Evolutionary conservation across 2,113 vertebrate genomes (phyloP), one percentile per base, ranked within the genome.

Genomic region (Agelaius tricolor): DNA sequence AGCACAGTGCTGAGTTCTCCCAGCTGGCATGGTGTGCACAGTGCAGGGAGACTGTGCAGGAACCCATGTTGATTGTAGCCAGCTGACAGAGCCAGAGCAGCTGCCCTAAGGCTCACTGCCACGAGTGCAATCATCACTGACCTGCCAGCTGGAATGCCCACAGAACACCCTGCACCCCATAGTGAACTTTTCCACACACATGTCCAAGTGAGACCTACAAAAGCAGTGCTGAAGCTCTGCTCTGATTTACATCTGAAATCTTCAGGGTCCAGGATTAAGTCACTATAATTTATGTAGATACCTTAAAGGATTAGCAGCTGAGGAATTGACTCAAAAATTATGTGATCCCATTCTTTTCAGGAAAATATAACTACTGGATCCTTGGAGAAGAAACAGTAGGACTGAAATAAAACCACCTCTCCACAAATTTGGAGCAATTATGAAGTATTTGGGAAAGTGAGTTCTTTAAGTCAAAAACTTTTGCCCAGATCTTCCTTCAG

Each of bases 1-100:
- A 39, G 33, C 15, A 21, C 0, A 6, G 20, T 63, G 47, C 18
- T 35, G 58, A 52, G 27, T 51, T 82, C 43, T 79, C 17, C 30
- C 2, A 4, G 17, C 35, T 75, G 83, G 12, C 5, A 0, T 5
- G 6, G 58, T 16, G 12, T 1, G 1, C 28, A 62, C 47, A 3
- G 8, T 11, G 35, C 1, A 2, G 35, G 11, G 33, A 68, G 9
- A 20, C 3, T 18, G 16, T 27, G 28, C 14, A 13, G 26, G 49
- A 80, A 28, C 27, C 33, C 27, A 9, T 13, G 8, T 5, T 43
- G 23, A 49, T 27, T 33, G 74, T 3, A 78, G 24, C 27, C 68
- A 58, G 22, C 26, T 41, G 44, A 33, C 1, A 1, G 33, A 76
- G 47, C 4, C 69, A 39, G 33, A 74, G 33, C 10, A 74, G 33